phyloP scores from a whole-genome alignment of 2,888 invertebrate species.

The Nephrotoma appendiculata region DNA sequence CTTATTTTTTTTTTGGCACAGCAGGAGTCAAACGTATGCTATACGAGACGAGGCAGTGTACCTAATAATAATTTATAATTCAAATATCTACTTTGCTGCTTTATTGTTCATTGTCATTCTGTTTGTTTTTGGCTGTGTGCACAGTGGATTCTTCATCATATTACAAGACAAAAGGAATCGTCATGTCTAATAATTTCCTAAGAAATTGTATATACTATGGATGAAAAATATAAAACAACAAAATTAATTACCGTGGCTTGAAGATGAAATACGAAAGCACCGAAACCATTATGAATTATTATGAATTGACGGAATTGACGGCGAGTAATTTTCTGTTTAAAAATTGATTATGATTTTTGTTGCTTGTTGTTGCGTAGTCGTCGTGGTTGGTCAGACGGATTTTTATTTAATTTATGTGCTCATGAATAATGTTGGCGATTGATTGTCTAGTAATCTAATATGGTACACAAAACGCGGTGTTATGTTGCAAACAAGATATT shows the following conservation, averaged over 20 bases:
- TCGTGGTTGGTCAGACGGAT: background rate
- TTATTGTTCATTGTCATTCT: background rate
- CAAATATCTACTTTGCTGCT: background rate
- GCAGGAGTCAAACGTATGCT: background rate
- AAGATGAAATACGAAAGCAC: background rate
- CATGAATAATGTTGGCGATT: background rate
- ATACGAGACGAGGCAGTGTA: background rate
- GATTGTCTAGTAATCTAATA: background rate
- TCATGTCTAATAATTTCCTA: background rate
- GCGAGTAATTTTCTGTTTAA: background rate
- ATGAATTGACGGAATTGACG: background rate
- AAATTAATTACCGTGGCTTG: background rate
- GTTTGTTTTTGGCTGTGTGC: background rate
- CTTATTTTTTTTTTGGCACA: background rate
- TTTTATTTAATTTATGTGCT: background rate
- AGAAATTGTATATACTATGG: background rate
- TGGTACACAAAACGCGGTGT: background rate
- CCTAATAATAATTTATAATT: background rate
- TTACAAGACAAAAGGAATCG: background rate
- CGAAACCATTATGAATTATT: background rate
- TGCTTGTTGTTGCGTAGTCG: background rate
- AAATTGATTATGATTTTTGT: background rate
- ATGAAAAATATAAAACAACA: background rate
- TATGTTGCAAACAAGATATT: background rate
- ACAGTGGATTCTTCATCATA: background rate